Base-by-base conservation (phyloP, 2,797 vertebrate species). In the Sebastes variabilis region DNA sequence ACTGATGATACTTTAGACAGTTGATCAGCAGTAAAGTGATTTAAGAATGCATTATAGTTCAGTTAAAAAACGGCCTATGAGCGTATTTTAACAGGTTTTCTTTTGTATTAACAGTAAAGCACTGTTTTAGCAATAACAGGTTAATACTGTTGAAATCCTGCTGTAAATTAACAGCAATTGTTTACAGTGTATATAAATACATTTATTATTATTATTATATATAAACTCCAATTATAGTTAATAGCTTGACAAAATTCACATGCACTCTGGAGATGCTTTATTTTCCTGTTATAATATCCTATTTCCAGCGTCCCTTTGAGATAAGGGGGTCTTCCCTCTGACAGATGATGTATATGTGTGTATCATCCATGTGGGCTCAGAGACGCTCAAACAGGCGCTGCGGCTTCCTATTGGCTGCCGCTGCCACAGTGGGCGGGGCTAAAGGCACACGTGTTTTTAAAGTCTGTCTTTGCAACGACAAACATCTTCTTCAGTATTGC, bases 401-500 rank as follows among this genome's bases (percentile, higher is more conserved):
- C 72, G 20, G 79, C 61, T 77, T 86, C 3, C 59, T 14, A 95
- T 94, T 95, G 94, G 94, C 68, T 7, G 8, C 8, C 8, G 3
- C 11, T 8, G 64, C n/a, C 14, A 54, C 6, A 11, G 61, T 83
- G 87, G 94, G 94, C 85, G 92, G 84, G 78, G 81, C 9, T 8
- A 22, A 8, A 32, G 11, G 59, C 82, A 36, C 86, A 89, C 87
- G 80, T 81, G 90, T 75, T 90, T 86, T 86, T 89, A 90, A 94
- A 93, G 91, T 90, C 74, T 20, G 80, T 88, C 82, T 81, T 85
- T 88, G 72, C 74, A 66, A 75, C 73, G 76, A 38, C 74, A 85
- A 92, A 85, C 76, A 90, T 91, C 84, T 88, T 80, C 72, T 72
- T 89, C 90, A 91, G 86, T 88, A 42, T 72, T 72, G 85, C 81